These are phyloP conservation scores for Rallus limicola DNA, from an alignment of 2,113 vertebrate genomes.

Conservation along the genomic window DNA sequence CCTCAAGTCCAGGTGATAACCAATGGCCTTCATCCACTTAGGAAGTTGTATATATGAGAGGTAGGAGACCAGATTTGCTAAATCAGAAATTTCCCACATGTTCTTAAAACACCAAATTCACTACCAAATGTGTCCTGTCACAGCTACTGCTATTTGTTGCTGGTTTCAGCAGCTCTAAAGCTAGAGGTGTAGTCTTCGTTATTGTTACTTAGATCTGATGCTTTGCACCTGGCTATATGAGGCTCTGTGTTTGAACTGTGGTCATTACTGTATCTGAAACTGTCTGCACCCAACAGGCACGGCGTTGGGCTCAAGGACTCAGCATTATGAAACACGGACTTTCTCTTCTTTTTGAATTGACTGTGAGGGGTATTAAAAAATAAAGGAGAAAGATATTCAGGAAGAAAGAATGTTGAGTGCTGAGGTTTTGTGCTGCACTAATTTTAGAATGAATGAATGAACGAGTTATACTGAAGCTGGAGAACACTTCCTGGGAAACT, in stretches of 20 bases:
- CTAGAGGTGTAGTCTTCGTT: not conserved
- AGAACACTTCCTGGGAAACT: not conserved
- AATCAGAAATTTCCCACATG: not conserved
- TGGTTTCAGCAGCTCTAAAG: accelerated
- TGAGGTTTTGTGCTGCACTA: not conserved
- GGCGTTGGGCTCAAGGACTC: not conserved
- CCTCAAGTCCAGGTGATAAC: not conserved
- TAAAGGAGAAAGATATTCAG: not conserved
- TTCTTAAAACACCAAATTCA: not conserved
- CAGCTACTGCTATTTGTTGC: not conserved
- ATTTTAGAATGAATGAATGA: not conserved
- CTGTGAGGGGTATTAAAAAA: not conserved
- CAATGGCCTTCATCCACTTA: not conserved
- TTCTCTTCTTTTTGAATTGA: not conserved
- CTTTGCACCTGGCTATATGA: not conserved
- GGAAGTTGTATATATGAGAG: not conserved
- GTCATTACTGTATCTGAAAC: not conserved
- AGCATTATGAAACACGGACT: accelerated
- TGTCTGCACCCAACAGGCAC: not conserved
- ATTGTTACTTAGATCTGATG: not conserved
- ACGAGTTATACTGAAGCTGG: not conserved
- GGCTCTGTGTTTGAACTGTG: not conserved
- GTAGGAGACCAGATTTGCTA: not conserved
- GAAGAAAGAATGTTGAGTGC: not conserved
- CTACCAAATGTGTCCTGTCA: not conserved